Base-by-base conservation (phyloP, 2,888 invertebrate species). In the Spodoptera littoralis region DNA sequence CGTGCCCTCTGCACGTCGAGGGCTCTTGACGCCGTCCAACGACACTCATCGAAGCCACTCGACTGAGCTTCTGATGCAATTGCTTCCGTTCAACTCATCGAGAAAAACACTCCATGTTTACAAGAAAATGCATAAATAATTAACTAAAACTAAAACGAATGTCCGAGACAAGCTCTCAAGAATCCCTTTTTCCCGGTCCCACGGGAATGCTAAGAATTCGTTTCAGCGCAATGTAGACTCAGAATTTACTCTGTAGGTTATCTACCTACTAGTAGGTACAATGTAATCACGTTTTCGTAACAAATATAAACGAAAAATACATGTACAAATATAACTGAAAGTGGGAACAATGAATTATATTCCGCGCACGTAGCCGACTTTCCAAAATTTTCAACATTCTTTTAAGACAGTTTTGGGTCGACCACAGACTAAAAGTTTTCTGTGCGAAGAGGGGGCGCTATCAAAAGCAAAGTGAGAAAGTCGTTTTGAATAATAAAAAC, bases 11-110 rank as follows among this genome's bases (percentile, higher is more conserved):
- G 73, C 70, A 45, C 56, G 58, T n/a, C 27, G 72, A 87, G 87
- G 41, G 81, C 83, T 50, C 85, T 88, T 69, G 45, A 67, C 68
- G 65, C 45, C 67, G 72, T 47, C 77, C 79, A 81, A 87, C 83
- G 85, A 77, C 82, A 77, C 88, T 88, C 76, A 73, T 80, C 82
- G 79, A 83, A 79, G 75, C 77, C 84, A 67, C 86, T 84, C 76
- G 72, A 84, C 84, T 82, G 72, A 51, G 68, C 77, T 74, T 65
- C 77, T 70, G 70, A 70, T 77, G 83, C 82, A 81, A 84, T 78
- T 75, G 80, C 77, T 77, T 79, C 76, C 79, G 76, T 76, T 66
- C 52, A 79, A 77, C 71, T 71, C 70, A 60, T 73, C 74, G 73
- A 79, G 73, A 79, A 72, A 18, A 77, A 73, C 74, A 79, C 78